Evolutionary conservation across 2,888 invertebrate genomes (phyloP), one percentile per base, ranked within the genome.

Genomic region (Brachycybe producta): DNA sequence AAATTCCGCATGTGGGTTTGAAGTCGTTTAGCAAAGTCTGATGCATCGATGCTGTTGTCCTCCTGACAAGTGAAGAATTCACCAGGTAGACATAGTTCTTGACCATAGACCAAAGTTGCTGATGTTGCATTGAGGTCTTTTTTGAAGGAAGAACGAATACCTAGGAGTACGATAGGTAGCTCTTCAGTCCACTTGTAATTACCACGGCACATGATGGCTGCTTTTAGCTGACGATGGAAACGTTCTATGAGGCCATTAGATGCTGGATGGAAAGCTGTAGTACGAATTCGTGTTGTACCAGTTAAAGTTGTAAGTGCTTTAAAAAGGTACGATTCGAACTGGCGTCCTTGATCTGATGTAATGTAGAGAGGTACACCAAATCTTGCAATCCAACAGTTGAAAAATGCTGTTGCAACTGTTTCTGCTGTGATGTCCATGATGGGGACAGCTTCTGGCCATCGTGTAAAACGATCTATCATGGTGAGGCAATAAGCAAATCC

Each of bases 161-260:
- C 44, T 13, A 44, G 32, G 15, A 44, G 15, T 1, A 44, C 32
- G 2, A 21, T 8, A 11, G 44, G 32, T 2, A 44, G 32, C 2
- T 23, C 30, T 2, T 5, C 3, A 19, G 21, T n/a, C 44, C 44
- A 44, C 3, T n/a, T n/a, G 17, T 8, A 8, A 2, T 7, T 13
- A 11, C 15, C 49, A 23, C 42, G 43, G 28, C 26, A 27, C 52
- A 52, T 57, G 2, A 61, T 49, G 1, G 61, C 53, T 1, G 56
- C 41, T 46, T 61, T 63, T 0, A 60, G 49, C 7, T 51, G 51
- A 2, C 60, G 54, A 39, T 62, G 61, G 50, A 57, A 57, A 5
- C 57, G 34, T 38, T 62, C 59, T 0, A 62, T 53, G 48, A 61
- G 42, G 2, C 61, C 59, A 34, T 63, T 61, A 2, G 58, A 50